A percentile compares a stretch with the other conserved stretches of the same genome.
phyloP scores from a whole-genome alignment of 1,140 invertebrate species.

The Papilio helenus region DNA sequence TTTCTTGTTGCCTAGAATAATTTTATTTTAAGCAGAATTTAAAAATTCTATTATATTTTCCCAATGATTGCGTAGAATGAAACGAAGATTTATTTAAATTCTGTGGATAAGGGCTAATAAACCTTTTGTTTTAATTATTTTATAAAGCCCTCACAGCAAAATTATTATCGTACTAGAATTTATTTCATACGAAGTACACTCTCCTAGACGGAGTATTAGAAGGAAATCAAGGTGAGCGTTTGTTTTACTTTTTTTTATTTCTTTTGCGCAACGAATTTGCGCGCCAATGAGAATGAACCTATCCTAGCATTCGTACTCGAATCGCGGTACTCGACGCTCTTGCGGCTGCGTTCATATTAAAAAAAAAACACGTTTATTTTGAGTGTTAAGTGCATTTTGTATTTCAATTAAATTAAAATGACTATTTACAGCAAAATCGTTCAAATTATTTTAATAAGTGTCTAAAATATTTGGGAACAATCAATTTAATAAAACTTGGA shows the following conservation, averaged over 20 bases:
- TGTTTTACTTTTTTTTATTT: slow-evolving; percentile 44
- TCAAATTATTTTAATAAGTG: slow-evolving; percentile 78
- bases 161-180: neutral
- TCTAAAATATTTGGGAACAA: slow-evolving; percentile 53
- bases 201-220: neutral
- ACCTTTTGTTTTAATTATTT: neutral
- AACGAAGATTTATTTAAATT: neutral
- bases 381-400: neutral
- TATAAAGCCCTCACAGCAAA: neutral
- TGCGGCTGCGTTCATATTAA: slow-evolving; percentile 8
- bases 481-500: neutral
- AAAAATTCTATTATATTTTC: neutral
- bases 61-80: neutral
- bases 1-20: no score
- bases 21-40: neutral
- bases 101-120: neutral
- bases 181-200: neutral
- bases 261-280: slow-evolving; percentile 40
- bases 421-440: slow-evolving; percentile 81
- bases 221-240: slow-evolving; percentile 66
- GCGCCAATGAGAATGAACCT: slow-evolving; percentile 54
- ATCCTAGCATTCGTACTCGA: slow-evolving; percentile 46
- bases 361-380: slow-evolving; percentile 30
- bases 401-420: slow-evolving; percentile 58
- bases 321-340: slow-evolving; percentile 46